Evolutionary conservation across 2,113 vertebrate species (phyloP), one percentile per base, ranked within the genome.

Genomic region (Apeltes quadracus): DNA sequence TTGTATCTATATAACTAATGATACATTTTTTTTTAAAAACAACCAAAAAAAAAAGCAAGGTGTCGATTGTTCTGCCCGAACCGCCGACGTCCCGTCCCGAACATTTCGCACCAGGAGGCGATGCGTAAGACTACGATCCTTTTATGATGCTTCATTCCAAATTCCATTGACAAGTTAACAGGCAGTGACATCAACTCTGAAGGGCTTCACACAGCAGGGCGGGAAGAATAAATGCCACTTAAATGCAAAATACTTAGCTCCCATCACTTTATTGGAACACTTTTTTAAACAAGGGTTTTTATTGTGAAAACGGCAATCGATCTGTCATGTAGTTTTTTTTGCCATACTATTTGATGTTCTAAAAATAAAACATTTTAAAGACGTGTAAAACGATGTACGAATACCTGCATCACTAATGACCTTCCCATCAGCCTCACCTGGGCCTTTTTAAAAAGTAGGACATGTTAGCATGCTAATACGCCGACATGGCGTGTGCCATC

Each of bases 11-110:
- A 57, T 67, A 61, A 72, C 79, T 55, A 72, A 69, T 62, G 78
- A 87, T 84, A 74, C 76, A 81, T 66, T 69, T 22, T 7, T 5
- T 81, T 20, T 76, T 57, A 46, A 80, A n/a, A n/a, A n/a, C n/a
- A n/a, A 55, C 41, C 62, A 34, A 29, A 63, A 15, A 44, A 63
- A 22, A 36, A 36, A 63, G 56, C 4, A 9, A 57, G 41, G 22
- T 51, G 61, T 29, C 25, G 1, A 72, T 79, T 79, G 50, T 72
- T 78, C 70, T 75, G 51, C 16, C 69, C 65, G 74, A 61, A 14
- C 53, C 16, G 2, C 0, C 4, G 16, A 15, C 1, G 48, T 46
- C 44, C 39, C 36, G 46, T 43, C 46, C 57, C 46, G 13, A 23
- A 13, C 25, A 3, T 43, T 39, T 32, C 44, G 67, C 71, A 59